Percentiles rank a stretch among this genome's conserved stretches.
These are phyloP conservation scores for Stegana nigrithorax DNA, from an alignment of 2,888 invertebrate genomes.

Conservation along the genomic window DNA sequence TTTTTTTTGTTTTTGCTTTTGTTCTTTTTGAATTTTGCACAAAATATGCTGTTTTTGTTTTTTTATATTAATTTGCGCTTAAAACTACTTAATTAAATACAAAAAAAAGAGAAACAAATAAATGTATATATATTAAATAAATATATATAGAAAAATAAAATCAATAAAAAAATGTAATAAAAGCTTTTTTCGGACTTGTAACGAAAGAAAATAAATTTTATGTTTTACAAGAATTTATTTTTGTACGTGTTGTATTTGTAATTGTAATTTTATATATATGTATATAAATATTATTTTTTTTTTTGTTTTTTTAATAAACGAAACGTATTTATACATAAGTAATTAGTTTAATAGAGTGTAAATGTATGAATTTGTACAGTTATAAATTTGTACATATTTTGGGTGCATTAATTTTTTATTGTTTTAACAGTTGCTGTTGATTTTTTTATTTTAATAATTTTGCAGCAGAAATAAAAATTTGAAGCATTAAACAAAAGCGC, in stretches of 20 bases:
- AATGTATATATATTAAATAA: background rate
- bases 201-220: background rate
- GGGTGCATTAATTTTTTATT: background rate
- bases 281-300: background rate
- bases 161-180: background rate
- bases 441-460: background rate
- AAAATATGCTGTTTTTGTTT: background rate
- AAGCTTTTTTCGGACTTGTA: background rate
- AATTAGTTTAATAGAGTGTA: too few relatives aligned
- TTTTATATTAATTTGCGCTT: background rate
- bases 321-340: too few relatives aligned
- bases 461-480: background rate
- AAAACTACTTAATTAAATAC: background rate
- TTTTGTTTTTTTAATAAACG: too few relatives aligned
- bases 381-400: background rate
- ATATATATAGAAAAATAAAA: background rate
- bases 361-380: background rate
- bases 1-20: background rate
- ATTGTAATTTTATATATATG: background rate
- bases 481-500: background rate
- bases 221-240: background rate
- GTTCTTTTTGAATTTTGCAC: background rate
- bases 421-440: background rate
- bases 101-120: background rate
- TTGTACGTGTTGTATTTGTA: conserved; percentile 4